Conservation (phyloP, 2,797 vertebrate genomes). For the Bradypodion pumilum region DNA sequence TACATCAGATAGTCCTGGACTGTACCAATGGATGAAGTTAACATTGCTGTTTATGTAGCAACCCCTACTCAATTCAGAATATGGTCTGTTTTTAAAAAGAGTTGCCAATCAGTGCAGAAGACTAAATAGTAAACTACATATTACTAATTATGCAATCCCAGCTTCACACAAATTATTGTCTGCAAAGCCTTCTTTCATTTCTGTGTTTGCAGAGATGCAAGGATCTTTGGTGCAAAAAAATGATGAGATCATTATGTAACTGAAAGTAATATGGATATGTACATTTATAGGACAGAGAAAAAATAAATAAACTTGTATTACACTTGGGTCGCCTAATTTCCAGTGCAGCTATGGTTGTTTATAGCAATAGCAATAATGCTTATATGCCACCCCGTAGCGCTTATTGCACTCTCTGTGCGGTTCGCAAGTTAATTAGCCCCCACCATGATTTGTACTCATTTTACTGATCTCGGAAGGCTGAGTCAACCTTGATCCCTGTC, state of each 20-base stretch:
- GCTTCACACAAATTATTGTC: not conserved
- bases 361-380: not conserved
- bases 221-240: not conserved
- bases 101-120: not conserved
- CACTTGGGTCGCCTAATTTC: not conserved
- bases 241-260: not conserved
- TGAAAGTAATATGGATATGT: not conserved
- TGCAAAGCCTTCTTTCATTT: not conserved
- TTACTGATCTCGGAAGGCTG: too few relatives aligned
- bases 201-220: not conserved
- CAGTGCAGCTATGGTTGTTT: not conserved
- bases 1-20: not conserved
- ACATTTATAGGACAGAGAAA: not conserved
- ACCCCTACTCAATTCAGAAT: not conserved
- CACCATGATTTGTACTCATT: too few relatives aligned
- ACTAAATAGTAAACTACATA: not conserved
- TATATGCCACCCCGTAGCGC: too few relatives aligned
- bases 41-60: not conserved
- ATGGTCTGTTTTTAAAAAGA: not conserved
- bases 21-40: not conserved
- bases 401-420: too few relatives aligned
- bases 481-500: too few relatives aligned
- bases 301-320: not conserved
- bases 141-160: not conserved
- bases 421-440: too few relatives aligned